Percentiles rank a stretch among this genome's conserved stretches.
Conservation (phyloP, 2,888 invertebrate species). For the Hoplodrina ambigua region DNA sequence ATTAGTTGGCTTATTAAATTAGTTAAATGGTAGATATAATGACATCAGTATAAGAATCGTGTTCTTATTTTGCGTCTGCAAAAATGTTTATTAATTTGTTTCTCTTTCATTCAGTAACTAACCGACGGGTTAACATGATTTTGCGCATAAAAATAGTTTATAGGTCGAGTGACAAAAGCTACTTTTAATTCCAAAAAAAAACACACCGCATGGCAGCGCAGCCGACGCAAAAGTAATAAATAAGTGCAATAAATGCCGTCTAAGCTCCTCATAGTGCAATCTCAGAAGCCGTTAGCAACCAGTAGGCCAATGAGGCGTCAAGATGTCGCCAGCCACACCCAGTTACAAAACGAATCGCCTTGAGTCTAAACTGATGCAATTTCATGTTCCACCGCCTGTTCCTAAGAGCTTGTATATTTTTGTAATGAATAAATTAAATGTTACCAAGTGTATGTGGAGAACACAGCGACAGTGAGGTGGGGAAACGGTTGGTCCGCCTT, state of each 20-base stretch:
- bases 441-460: not conserved
- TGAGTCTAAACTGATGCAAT: slow-evolving; percentile 40
- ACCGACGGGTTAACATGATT: not conserved
- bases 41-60: too few relatives aligned
- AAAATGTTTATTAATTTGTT: not conserved
- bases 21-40: too few relatives aligned
- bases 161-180: not conserved
- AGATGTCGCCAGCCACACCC: slow-evolving; percentile 52
- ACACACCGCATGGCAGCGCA: not conserved
- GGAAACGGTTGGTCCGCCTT: not conserved
- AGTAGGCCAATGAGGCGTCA: slow-evolving; percentile 44
- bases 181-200: not conserved
- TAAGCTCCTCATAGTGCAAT: slow-evolving; percentile 2
- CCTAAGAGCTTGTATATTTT: slow-evolving; percentile 19
- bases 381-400: slow-evolving; percentile 9
- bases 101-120: not conserved
- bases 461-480: not conserved
- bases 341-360: slow-evolving; percentile 43
- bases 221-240: not conserved
- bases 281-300: slow-evolving; percentile 30
- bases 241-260: not conserved
- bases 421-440: slow-evolving; percentile 24
- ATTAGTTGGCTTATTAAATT: too few relatives aligned
- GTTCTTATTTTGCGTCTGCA: not conserved
- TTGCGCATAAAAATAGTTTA: not conserved